phyloP scores from a whole-genome alignment of 2,888 invertebrate genomes.

The Apamea monoglypha region DNA sequence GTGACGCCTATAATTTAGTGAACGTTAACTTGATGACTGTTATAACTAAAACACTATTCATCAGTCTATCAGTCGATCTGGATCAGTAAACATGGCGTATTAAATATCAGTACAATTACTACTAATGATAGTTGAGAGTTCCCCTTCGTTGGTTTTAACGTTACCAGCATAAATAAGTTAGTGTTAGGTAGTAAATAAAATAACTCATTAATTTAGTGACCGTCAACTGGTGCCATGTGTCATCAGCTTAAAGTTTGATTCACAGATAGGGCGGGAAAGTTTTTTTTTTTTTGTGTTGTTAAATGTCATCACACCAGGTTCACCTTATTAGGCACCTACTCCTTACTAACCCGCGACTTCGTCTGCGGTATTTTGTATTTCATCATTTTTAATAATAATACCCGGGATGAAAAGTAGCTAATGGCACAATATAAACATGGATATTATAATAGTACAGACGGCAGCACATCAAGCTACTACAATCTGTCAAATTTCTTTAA shows the following conservation, averaged over 20 bases:
- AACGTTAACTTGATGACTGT: background rate
- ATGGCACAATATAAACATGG: no score
- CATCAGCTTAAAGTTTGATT: background rate
- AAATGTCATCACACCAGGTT: background rate
- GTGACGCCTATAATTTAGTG: background rate
- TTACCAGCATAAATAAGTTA: constrained; percentile 1
- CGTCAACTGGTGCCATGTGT: background rate
- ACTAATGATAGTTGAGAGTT: constrained; percentile 23
- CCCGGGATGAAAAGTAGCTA: no score
- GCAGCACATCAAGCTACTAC: no score
- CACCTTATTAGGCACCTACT: no score
- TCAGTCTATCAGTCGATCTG: constrained; percentile 24
- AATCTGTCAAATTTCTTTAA: no score
- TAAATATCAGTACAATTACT: constrained; percentile 3
- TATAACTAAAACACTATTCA: constrained; percentile 1
- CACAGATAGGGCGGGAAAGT: background rate
- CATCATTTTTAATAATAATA: no score
- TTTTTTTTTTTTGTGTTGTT: background rate
- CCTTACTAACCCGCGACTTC: no score
- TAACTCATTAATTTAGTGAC: background rate
- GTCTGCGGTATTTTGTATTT: no score
- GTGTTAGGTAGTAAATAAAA: background rate
- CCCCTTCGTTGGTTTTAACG: background rate
- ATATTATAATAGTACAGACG: no score
- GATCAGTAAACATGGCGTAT: constrained; percentile 34